Evolutionary conservation across 2,888 invertebrate genomes (phyloP).

Genomic region (Cinara cedri): DNA sequence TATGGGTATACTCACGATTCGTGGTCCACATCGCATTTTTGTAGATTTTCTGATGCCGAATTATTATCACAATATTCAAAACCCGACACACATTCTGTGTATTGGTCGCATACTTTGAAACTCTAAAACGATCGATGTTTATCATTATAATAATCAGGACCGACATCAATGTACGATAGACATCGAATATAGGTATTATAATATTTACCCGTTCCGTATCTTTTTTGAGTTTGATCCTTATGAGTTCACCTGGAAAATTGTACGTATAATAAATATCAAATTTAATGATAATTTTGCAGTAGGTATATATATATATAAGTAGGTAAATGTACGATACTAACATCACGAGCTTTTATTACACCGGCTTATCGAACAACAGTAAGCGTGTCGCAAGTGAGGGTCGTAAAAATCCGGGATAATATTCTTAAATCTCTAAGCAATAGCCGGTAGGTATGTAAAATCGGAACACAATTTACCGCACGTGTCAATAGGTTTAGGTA

Average conservation of each 20-base stretch:
- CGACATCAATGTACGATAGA: no score
- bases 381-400: no score
- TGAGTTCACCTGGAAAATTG: conserved; percentile 7
- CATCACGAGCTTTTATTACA: not conserved
- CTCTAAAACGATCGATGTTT: not conserved
- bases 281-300: no score
- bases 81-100: conserved; percentile 20
- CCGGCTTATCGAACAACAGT: no score
- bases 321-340: not conserved
- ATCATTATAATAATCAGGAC: not conserved
- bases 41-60: not conserved
- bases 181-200: no score
- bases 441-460: no score
- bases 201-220: not conserved
- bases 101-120: not conserved
- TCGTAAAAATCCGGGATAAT: no score
- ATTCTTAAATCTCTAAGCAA: no score
- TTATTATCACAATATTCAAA: not conserved
- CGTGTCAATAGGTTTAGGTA: no score
- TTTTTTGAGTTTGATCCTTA: conserved; percentile 1
- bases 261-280: no score
- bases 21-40: conserved; percentile 12
- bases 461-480: no score
- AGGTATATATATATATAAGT: no score
- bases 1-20: conserved; percentile 30